phyloP scores from a whole-genome alignment of 2,797 vertebrate species.

The Pseudomugil tenellus region DNA sequence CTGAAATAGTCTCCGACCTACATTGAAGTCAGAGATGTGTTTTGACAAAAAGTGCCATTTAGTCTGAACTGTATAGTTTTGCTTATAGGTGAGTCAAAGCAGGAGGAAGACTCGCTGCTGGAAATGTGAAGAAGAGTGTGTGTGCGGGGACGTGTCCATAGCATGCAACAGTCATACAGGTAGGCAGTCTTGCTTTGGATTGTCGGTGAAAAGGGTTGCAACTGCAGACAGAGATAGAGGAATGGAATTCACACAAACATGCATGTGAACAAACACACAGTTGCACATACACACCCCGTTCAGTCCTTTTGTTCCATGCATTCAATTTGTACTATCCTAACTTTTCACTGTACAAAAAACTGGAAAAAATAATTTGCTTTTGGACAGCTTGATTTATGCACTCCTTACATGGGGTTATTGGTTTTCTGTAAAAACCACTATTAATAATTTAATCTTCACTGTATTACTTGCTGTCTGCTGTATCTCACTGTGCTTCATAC shows the following conservation, averaged over 20 bases:
- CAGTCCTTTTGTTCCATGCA: conserved; percentile 22
- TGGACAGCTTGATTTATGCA: conserved; percentile 62
- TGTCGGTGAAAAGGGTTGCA: neutral
- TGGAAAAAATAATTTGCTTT: conserved; percentile 48
- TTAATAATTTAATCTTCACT: conserved; percentile 66
- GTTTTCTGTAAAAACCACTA: conserved; percentile 56
- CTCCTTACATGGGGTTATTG: conserved; percentile 49
- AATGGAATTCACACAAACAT: neutral
- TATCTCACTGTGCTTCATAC: conserved; percentile 12
- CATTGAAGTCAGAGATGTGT: too few relatives aligned
- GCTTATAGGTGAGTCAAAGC: too few relatives aligned
- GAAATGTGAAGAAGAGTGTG: too few relatives aligned
- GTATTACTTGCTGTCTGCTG: conserved; percentile 49
- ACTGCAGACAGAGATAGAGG: neutral
- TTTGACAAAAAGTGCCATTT: too few relatives aligned
- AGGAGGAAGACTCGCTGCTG: too few relatives aligned
- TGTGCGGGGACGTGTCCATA: too few relatives aligned
- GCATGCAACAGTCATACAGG: too few relatives aligned
- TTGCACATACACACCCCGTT: neutral
- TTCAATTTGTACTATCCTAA: conserved; percentile 26
- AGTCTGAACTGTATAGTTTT: too few relatives aligned
- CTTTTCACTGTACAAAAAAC: conserved; percentile 24
- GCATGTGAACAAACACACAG: too few relatives aligned
- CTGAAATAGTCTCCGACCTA: too few relatives aligned
- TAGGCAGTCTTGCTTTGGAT: too few relatives aligned